phyloP scores from a whole-genome alignment of 2,797 vertebrate genomes.

The Falco peregrinus region DNA sequence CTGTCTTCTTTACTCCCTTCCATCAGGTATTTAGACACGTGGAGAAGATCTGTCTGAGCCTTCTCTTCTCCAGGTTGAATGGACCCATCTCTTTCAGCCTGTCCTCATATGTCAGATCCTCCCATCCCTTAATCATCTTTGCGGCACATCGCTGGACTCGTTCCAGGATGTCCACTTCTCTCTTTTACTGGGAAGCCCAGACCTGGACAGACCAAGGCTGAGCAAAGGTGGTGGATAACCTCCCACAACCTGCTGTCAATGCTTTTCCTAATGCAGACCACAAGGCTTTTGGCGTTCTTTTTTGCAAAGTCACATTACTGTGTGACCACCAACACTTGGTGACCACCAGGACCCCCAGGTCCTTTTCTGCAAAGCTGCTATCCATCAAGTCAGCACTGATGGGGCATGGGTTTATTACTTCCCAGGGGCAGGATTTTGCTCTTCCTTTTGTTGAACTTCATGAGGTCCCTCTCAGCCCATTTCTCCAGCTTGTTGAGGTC shows the following conservation, averaged over 20 bases:
- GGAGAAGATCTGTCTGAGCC: neutral
- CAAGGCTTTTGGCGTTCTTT: neutral
- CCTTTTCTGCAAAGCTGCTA: neutral
- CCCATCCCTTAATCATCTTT: neutral
- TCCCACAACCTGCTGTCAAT: neutral
- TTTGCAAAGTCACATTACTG: neutral
- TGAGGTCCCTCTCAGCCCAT: neutral
- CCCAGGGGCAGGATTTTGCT: neutral
- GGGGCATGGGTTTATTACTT: neutral
- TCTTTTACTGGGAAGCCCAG: neutral
- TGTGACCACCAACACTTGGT: neutral
- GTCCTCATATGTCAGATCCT: neutral
- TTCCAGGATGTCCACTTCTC: neutral
- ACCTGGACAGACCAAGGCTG: neutral
- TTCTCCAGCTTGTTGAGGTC: neutral
- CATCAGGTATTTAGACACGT: neutral
- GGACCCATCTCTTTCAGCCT: neutral
- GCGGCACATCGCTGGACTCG: neutral
- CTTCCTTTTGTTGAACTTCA: neutral
- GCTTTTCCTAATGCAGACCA: neutral
- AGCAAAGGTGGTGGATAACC: neutral
- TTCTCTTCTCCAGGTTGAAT: neutral
- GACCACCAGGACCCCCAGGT: neutral
- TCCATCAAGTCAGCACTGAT: neutral
- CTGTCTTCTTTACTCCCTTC: neutral